Conservation (phyloP, 2,797 vertebrate genomes). For the Peromyscus melanophrys region DNA sequence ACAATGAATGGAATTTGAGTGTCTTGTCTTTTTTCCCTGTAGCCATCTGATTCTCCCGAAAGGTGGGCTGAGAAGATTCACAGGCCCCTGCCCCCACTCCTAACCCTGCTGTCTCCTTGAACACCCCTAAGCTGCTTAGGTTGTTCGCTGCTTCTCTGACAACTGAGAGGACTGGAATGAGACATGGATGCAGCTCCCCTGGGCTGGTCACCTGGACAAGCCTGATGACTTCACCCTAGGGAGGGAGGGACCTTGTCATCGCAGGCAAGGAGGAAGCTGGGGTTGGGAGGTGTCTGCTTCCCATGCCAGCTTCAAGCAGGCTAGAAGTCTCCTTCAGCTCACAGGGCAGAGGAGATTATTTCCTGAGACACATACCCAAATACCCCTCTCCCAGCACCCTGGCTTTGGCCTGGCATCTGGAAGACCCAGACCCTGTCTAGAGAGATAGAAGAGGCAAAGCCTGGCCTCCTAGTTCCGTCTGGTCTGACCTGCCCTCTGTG, state of each 20-base stretch:
- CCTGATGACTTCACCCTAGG: background rate
- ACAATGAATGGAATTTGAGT: background rate
- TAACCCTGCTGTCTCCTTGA: background rate
- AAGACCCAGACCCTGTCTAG: background rate
- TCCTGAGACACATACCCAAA: background rate
- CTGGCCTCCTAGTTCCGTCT: background rate
- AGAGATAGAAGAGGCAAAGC: background rate
- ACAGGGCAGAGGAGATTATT: background rate
- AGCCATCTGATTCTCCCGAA: background rate
- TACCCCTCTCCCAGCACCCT: background rate
- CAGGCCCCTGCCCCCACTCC: background rate
- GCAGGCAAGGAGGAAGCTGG: background rate
- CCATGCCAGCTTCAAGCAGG: background rate
- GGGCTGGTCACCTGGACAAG: background rate
- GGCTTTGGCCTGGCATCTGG: background rate
- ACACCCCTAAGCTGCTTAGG: constrained; percentile 50
- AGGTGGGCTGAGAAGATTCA: background rate
- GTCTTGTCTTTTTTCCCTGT: background rate
- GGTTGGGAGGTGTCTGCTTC: background rate
- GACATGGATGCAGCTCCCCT: background rate
- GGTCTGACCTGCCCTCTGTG: background rate
- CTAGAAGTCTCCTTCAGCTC: background rate
- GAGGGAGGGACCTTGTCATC: background rate
- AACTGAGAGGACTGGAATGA: background rate
- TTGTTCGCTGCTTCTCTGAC: background rate